Evolutionary conservation across 1,140 invertebrate species (phyloP), one percentile per base, ranked within the genome.

Genomic region (Xylocopa sonorina): DNA sequence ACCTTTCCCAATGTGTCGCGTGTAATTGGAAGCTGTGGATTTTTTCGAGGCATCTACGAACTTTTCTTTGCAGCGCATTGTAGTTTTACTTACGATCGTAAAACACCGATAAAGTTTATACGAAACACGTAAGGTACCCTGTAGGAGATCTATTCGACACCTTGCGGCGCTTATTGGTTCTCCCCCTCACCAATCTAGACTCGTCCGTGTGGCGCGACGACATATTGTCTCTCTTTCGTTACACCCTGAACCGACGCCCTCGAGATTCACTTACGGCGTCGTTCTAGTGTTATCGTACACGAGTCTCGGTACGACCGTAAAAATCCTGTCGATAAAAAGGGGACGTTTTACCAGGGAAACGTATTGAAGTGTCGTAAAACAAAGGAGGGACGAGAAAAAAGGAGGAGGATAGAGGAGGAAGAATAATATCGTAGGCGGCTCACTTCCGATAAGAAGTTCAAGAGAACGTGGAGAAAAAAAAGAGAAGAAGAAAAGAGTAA

Each of bases 301-400:
- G 38, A 5, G 21, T 3, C 16, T 0, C 21, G 18, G 64, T 53
- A 43, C 43, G 27, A 55, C 10, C 63, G 55, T 55, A 55, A 73
- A 78, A 73, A 78, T 78, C 76, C 38, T 27, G 29, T 48, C 68
- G 67, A 78, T 78, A 73, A 62, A 78, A 63, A 62, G 64, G 64
- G 27, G 48, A 32, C 50, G 38, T 76, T 32, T 43, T 51, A n/a
- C 51, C 67, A 16, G 16, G 2, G 27, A 10, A 21, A 14, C 3
- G 57, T 51, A 72, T 72, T 41, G 76, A 46, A 21, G 34, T 16
- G 24, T 12, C 67, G 34, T 63, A 63, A 34, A 71, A 72, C 43
- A 67, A 67, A 24, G 16, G 38, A 24, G 16, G 12, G 4, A 51
- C 32, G 14, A 43, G 4, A 18, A 7, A 1, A 55, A 4, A 14